A percentile compares a stretch with the other conserved stretches of the same genome.
Evolutionary conservation across 2,113 vertebrate species (phyloP).

Genomic region (Chionomys nivalis): DNA sequence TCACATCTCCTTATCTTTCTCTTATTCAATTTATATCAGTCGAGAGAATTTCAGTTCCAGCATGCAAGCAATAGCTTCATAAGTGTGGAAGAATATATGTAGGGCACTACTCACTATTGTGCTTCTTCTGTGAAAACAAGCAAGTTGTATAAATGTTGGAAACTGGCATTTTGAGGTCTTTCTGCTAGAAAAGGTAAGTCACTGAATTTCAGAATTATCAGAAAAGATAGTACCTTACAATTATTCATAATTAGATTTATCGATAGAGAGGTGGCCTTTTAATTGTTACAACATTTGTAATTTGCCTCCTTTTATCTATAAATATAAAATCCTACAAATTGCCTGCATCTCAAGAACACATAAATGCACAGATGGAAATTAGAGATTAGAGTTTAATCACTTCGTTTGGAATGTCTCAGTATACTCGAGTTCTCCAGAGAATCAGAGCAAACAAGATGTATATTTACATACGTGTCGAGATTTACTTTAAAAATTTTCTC

Average conservation of each 20-base stretch:
- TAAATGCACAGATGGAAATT: neutral
- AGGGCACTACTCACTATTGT: neutral
- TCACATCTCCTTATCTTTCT: neutral
- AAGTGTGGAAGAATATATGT: neutral
- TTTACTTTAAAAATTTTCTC: neutral
- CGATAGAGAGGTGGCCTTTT: neutral
- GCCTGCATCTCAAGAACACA: neutral
- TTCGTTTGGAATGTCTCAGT: neutral
- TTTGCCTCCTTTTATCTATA: neutral
- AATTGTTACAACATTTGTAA: neutral
- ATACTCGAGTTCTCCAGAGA: neutral
- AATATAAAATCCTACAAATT: neutral
- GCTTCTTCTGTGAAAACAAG: neutral
- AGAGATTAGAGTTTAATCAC: neutral
- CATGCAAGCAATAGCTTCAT: slow-evolving; percentile 74
- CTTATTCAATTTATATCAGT: neutral
- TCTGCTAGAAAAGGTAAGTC: neutral
- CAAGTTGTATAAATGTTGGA: neutral
- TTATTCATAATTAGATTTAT: neutral
- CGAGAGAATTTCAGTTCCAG: neutral
- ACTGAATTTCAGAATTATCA: neutral
- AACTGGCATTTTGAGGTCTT: neutral
- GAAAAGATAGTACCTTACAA: neutral
- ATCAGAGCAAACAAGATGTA: neutral
- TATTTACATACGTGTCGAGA: neutral